phyloP scores from a whole-genome alignment of 2,888 invertebrate species.

The Gortyna flavago region DNA sequence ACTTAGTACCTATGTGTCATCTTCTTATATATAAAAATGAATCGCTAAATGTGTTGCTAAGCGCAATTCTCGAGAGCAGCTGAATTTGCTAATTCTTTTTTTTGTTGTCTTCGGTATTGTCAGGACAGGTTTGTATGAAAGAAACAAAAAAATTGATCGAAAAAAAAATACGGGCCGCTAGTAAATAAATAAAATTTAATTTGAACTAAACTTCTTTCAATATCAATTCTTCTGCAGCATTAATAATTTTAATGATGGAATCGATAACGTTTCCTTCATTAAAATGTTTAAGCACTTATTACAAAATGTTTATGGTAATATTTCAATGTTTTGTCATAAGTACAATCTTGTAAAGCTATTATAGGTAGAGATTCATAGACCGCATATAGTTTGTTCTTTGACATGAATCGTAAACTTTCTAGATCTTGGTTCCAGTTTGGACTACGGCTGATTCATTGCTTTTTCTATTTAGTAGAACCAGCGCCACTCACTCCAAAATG shows the following conservation, averaged over 20 bases:
- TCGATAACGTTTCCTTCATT: neutral
- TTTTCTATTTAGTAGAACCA: conserved; percentile 10
- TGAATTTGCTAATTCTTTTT: too few relatives aligned
- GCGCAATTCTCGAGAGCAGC: too few relatives aligned
- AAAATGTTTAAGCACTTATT: conserved; percentile 12
- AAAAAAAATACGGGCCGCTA: too few relatives aligned
- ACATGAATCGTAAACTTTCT: neutral
- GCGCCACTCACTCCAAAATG: conserved; percentile 5
- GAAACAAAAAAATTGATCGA: too few relatives aligned
- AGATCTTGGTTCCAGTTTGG: neutral
- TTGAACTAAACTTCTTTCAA: neutral
- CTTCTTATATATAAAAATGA: too few relatives aligned
- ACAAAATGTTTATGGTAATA: neutral
- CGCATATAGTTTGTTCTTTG: neutral
- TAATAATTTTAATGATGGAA: too few relatives aligned
- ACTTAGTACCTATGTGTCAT: neutral
- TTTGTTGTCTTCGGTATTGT: too few relatives aligned
- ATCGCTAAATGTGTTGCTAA: too few relatives aligned
- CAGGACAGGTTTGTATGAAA: too few relatives aligned
- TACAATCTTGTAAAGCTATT: neutral
- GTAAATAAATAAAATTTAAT: neutral
- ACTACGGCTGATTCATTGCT: neutral
- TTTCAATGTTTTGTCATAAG: neutral
- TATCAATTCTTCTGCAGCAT: conserved; percentile 12
- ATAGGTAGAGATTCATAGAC: neutral